Conservation (phyloP, 1,140 invertebrate species). For the Drosophila pruinosa region DNA sequence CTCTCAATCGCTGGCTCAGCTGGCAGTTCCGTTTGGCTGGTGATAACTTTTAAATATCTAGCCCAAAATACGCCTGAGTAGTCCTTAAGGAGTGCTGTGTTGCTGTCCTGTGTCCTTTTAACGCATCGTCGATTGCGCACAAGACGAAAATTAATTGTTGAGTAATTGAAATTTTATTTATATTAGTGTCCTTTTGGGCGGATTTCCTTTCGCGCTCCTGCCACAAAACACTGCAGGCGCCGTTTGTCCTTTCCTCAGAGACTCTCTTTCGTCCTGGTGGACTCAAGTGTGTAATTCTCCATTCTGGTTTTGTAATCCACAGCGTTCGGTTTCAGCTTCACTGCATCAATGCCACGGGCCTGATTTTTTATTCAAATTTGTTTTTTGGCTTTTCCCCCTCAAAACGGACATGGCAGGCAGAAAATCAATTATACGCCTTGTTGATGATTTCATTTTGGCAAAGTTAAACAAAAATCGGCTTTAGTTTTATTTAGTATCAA, state of each 20-base stretch:
- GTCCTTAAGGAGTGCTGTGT: conserved; percentile 41
- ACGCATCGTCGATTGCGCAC: conserved; percentile 73
- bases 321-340: conserved; percentile 49
- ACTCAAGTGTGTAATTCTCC: conserved; percentile 72
- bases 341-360: conserved; percentile 40
- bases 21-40: conserved; percentile 41
- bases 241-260: conserved; percentile 31
- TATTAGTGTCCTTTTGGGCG: conserved; percentile 73
- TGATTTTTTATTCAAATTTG: conserved; percentile 71
- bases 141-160: conserved; percentile 82
- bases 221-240: conserved; percentile 47
- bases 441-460: conserved; percentile 56
- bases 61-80: conserved; percentile 52
- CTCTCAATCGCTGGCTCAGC: conserved; percentile 28
- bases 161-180: conserved; percentile 83
- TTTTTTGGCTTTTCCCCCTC: conserved; percentile 17
- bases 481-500: too few relatives aligned
- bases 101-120: conserved; percentile 57
- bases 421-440: conserved; percentile 69
- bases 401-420: conserved; percentile 9
- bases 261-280: conserved; percentile 5
- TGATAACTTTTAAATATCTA: conserved; percentile 50
- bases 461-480: not conserved
- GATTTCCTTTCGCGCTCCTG: conserved; percentile 59
- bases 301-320: conserved; percentile 60